Evolutionary conservation across 2,113 vertebrate genomes (phyloP).

Genomic region (Poeciliopsis retropinna): DNA sequence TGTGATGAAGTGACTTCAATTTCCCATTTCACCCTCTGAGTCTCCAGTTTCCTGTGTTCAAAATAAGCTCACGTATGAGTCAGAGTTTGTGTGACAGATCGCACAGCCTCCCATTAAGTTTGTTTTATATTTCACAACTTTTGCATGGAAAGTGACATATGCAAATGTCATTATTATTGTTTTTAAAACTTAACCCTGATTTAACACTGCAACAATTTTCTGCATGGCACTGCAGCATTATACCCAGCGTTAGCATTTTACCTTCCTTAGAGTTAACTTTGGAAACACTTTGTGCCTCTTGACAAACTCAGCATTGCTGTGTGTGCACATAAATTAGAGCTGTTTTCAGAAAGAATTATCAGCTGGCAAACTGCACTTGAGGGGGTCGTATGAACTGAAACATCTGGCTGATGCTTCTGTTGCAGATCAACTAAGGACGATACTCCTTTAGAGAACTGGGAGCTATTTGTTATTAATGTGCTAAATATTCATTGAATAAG

Average conservation of each 20-base stretch:
- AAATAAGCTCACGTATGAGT: too few species aligned
- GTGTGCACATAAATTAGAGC: constrained; percentile 1
- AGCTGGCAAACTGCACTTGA: constrained; percentile 31
- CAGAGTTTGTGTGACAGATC: too few species aligned
- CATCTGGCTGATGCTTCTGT: constrained; percentile 37
- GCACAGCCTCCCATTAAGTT: too few species aligned
- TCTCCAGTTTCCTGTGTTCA: too few species aligned
- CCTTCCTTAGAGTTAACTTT: not conserved
- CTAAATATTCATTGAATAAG: constrained; percentile 57
- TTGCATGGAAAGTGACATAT: too few species aligned
- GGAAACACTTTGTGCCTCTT: not conserved
- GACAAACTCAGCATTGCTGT: not conserved
- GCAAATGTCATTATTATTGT: too few species aligned
- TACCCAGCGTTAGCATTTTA: not conserved
- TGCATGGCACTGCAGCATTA: not conserved
- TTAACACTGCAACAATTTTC: not conserved
- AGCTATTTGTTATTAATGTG: constrained; percentile 41
- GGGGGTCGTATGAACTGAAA: constrained; percentile 28
- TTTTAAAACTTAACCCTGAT: not conserved
- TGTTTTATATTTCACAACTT: too few species aligned
- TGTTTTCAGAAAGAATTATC: constrained; percentile 39
- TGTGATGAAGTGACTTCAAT: too few species aligned
- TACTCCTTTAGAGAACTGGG: constrained; percentile 24
- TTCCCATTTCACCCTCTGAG: too few species aligned
- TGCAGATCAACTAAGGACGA: constrained; percentile 25